Conservation (phyloP, 2,888 invertebrate genomes). For the Lasiommata megera region DNA sequence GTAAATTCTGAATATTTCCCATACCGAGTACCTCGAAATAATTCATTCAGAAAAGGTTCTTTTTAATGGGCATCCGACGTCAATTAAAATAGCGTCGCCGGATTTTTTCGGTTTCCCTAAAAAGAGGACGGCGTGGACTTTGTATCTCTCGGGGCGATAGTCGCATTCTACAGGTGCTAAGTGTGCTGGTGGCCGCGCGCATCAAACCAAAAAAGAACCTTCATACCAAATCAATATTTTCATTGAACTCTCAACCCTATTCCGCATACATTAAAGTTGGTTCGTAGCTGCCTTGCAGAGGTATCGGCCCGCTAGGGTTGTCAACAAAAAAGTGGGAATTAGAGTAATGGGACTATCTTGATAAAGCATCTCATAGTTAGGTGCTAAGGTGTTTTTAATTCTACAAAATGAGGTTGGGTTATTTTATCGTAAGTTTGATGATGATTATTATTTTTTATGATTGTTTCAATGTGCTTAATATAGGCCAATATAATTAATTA, state of each 20-base stretch:
- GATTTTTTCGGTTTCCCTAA: constrained; percentile 51
- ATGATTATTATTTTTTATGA: too few relatives aligned
- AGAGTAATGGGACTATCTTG: constrained; percentile 44
- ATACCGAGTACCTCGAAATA: constrained; percentile 65
- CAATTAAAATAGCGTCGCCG: constrained; percentile 73
- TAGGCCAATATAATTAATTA: too few relatives aligned
- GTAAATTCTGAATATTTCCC: constrained; percentile 58
- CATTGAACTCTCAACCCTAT: constrained; percentile 42
- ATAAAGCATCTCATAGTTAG: constrained; percentile 18
- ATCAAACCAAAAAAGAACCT: constrained; percentile 46
- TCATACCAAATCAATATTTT: constrained; percentile 15
- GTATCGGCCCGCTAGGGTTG: constrained; percentile 4
- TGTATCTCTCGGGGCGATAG: constrained; percentile 75
- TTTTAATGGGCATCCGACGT: constrained; percentile 59
- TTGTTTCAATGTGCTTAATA: too few relatives aligned
- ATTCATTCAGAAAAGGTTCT: constrained; percentile 59
- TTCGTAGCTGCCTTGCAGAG: too few relatives aligned
- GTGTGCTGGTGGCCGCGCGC: constrained; percentile 65
- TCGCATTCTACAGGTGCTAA: constrained; percentile 72
- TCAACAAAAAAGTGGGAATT: constrained; percentile 46
- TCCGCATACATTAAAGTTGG: neutral
- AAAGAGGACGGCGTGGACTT: constrained; percentile 60
- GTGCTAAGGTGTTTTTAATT: constrained; percentile 20
- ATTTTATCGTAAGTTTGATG: neutral
- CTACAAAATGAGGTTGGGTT: neutral